Conservation (phyloP, 2,797 vertebrate genomes). For the Cossypha heuglini region DNA sequence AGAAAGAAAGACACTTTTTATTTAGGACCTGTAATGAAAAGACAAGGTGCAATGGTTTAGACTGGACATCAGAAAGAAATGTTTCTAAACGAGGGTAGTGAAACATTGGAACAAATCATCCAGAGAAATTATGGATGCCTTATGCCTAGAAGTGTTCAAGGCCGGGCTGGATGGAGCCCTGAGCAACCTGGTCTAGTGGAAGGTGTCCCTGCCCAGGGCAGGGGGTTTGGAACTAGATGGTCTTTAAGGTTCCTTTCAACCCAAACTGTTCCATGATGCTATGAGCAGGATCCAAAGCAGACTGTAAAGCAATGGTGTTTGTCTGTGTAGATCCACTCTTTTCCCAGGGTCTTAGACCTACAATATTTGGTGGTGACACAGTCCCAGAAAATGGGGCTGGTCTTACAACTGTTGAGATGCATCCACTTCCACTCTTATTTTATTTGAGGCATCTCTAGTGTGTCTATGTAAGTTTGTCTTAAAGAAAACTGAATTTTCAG, state of each 20-base stretch:
- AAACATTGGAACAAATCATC: neutral
- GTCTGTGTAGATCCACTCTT: neutral
- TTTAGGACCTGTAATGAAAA: neutral
- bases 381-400: neutral
- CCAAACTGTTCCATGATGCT: neutral
- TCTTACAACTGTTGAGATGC: neutral
- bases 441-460: neutral
- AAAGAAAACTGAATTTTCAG: neutral
- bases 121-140: neutral
- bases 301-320: neutral
- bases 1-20: neutral
- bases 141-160: neutral
- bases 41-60: neutral
- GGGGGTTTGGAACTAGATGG: neutral
- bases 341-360: neutral
- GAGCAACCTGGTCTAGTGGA: neutral
- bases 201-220: neutral
- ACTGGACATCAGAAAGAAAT: neutral
- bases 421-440: neutral
- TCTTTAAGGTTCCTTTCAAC: neutral
- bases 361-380: neutral
- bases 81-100: neutral
- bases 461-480: neutral
- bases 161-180: too few relatives aligned
- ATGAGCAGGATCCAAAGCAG: neutral